phyloP scores from a whole-genome alignment of 2,113 vertebrate species.

The Verasper variegatus region DNA sequence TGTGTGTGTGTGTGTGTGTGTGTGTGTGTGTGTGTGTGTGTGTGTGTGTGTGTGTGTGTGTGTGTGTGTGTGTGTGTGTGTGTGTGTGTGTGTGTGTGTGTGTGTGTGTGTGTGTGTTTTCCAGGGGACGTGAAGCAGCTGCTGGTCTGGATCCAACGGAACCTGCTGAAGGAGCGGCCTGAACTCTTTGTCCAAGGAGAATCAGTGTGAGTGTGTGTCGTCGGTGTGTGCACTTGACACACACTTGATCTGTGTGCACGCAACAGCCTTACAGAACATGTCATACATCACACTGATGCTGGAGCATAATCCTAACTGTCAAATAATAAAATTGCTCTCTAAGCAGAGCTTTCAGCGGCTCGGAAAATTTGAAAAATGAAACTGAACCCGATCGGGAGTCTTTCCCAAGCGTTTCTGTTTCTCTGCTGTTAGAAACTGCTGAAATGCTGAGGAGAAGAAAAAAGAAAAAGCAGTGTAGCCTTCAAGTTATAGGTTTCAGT shows the following conservation, averaged over 20 bases:
- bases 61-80: too few relatives aligned
- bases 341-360: too few relatives aligned
- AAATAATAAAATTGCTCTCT: neutral
- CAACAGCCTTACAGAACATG: neutral
- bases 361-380: too few relatives aligned
- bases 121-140: conserved; percentile 94
- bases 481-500: conserved; percentile 52
- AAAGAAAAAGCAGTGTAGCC: conserved; percentile 4
- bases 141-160: conserved; percentile 93
- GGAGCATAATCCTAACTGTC: neutral
- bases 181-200: conserved; percentile 97
- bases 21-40: conserved; percentile 63
- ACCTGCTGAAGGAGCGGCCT: conserved; percentile 93
- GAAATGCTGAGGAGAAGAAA: neutral
- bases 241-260: conserved; percentile 43
- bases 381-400: too few relatives aligned
- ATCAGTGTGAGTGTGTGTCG: conserved; percentile 88
- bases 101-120: conserved; percentile 66
- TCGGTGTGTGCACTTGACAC: conserved; percentile 75
- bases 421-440: conserved; percentile 20
- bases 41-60: too few relatives aligned
- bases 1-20: conserved; percentile 54
- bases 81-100: too few relatives aligned
- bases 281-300: neutral
- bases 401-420: conserved; percentile 5